Evolutionary conservation across 1,140 invertebrate species (phyloP), one percentile per base, ranked within the genome.

Genomic region (Apis laboriosa): DNA sequence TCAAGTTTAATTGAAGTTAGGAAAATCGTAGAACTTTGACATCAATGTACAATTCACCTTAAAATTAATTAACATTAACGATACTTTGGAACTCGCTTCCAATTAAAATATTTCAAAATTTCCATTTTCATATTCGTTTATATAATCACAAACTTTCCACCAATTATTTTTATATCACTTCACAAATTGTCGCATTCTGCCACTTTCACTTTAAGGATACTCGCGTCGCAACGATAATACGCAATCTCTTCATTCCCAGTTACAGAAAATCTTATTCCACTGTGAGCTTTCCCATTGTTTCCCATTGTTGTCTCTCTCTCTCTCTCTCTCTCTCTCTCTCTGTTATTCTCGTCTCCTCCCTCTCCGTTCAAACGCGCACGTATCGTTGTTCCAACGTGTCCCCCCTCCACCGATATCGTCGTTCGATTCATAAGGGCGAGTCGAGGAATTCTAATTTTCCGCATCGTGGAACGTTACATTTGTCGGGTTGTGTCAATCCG

Each of bases 361-460:
- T n/a, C n/a, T 28, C 28, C 28, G 1, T 28, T 28, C 28, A 1
- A 28, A 28, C 28, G 28, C 28, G 28, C 28, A 28, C 2, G 34
- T 34, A 43, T 43, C 34, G 34, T 43, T 3, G 3, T 56, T 15
- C 12, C 55, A 56, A 56, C 55, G 7, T 11, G 13, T 55, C 24
- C 34, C 3, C 28, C 28, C 28, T 28, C 1, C 1, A 2, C 28
- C 34, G 34, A 43, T 51, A n/a, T 34, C 5, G 19, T 68, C 17
- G 28, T 56, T 34, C 51, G 51, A 8, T 71, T 28, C n/a, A 19
- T 61, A 60, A 78, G 9, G 2, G 51, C 15, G 60, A 21, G 43
- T 12, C 24, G 3, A 55, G 76, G 76, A 71, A 78, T 77, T 70
- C 60, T 82, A 81, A 80, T 81, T 70, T 56, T 77, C 75, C n/a